Conservation (phyloP, 2,113 vertebrate species). For the Hydrochoerus hydrochaeris region DNA sequence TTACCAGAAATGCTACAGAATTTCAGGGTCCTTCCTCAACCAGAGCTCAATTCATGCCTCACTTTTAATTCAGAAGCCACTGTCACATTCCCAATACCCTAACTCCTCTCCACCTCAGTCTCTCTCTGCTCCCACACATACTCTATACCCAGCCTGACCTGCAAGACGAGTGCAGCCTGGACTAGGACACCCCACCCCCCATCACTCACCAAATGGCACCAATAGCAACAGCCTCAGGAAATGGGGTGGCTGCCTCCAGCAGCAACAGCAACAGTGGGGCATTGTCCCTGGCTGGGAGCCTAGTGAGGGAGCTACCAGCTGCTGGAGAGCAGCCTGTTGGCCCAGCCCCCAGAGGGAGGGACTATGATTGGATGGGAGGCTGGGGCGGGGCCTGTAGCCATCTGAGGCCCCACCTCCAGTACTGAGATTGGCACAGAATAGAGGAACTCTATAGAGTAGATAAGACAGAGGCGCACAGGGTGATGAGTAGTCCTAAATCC, state of each 20-base stretch:
- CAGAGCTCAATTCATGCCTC: not conserved
- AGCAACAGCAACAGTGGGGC: constrained; percentile 22
- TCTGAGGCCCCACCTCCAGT: not conserved
- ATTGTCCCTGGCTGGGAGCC: constrained; percentile 69
- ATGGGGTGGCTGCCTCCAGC: not conserved
- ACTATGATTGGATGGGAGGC: constrained; percentile 64
- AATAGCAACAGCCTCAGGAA: constrained; percentile 64
- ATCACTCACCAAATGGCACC: constrained; percentile 72
- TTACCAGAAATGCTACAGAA: not conserved
- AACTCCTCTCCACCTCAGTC: not conserved
- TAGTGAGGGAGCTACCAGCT: constrained; percentile 48
- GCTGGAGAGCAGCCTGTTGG: not conserved
- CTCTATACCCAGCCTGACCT: not conserved
- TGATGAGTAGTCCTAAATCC: not conserved
- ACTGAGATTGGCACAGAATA: not conserved
- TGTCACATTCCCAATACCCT: not conserved
- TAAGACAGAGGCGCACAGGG: not conserved
- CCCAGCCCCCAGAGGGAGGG: constrained; percentile 54
- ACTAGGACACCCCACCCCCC: too few species aligned
- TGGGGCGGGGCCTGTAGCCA: constrained; percentile 39
- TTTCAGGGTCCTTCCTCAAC: not conserved
- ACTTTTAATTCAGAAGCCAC: constrained; percentile 1
- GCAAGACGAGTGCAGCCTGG: not conserved
- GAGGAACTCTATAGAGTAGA: not conserved
- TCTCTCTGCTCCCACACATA: not conserved